Percentiles rank a stretch among this genome's conserved stretches.
Evolutionary conservation across 2,113 vertebrate species (phyloP).

Genomic region (Rhinopomastus cyanomelas): DNA sequence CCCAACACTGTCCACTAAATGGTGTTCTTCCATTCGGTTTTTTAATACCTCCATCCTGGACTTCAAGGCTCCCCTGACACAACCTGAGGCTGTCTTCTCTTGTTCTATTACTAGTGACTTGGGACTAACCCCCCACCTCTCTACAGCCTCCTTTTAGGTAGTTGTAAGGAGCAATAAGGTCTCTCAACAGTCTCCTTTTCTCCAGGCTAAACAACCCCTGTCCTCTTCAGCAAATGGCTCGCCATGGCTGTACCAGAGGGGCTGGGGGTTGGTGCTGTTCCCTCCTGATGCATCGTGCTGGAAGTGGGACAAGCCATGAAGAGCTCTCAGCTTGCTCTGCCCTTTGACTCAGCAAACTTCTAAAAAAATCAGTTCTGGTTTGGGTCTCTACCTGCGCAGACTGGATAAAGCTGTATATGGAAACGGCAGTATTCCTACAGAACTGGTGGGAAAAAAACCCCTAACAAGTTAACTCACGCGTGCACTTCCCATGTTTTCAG

Average conservation of each 20-base stretch:
- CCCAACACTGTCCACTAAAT: too few species aligned
- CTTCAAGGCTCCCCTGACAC: too few species aligned
- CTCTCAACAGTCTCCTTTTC: too few species aligned
- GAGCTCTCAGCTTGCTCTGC: not conserved
- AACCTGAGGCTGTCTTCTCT: too few species aligned
- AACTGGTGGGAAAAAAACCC: accelerated
- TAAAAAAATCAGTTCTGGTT: not conserved
- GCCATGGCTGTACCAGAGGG: accelerated
- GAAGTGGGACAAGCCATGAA: not conserved
- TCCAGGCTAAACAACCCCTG: too few species aligned
- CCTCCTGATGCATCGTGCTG: accelerated
- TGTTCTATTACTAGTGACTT: too few species aligned
- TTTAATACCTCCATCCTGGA: too few species aligned
- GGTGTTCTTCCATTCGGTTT: too few species aligned
- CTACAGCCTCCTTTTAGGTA: too few species aligned
- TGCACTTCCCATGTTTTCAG: not conserved
- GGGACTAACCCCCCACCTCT: too few species aligned
- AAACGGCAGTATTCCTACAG: not conserved
- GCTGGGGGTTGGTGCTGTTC: not conserved
- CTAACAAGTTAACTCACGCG: not conserved
- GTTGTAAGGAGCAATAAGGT: too few species aligned
- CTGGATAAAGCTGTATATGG: not conserved
- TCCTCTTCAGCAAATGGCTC: too few species aligned
- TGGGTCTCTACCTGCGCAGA: not conserved
- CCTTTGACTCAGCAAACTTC: not conserved